Evolutionary conservation across 2,113 vertebrate genomes (phyloP).

Genomic region (Corythaeola cristata): DNA sequence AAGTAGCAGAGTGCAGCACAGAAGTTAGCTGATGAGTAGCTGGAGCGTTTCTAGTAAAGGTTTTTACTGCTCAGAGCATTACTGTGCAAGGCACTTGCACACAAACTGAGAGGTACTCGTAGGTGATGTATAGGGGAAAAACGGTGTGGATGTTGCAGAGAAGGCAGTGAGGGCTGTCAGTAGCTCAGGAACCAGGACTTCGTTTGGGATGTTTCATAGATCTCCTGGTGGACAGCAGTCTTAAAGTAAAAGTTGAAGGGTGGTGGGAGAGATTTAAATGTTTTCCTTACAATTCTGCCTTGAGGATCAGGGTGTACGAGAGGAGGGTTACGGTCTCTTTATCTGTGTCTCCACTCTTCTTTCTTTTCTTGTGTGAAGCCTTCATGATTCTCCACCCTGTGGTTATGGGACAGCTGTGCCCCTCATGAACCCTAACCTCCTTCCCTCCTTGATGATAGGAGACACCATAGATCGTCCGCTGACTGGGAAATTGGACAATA

Average conservation of each 20-base stretch:
- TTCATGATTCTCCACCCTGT: not conserved
- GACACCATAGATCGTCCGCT: not conserved
- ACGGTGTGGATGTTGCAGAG: not conserved
- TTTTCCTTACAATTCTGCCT: not conserved
- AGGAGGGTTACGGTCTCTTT: not conserved
- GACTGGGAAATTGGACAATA: constrained; percentile 27
- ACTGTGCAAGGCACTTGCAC: not conserved
- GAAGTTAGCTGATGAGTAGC: not conserved
- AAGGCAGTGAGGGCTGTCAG: not conserved
- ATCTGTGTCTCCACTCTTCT: not conserved
- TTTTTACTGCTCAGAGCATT: not conserved
- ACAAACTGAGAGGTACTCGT: not conserved
- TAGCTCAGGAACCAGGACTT: not conserved
- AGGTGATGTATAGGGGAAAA: not conserved
- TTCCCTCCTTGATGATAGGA: not conserved
- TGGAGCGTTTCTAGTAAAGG: not conserved
- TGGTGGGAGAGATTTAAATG: not conserved
- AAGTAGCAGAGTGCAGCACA: not conserved
- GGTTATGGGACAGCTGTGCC: not conserved
- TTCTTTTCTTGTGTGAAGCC: not conserved
- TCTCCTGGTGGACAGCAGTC: not conserved
- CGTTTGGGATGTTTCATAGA: not conserved
- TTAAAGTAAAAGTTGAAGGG: not conserved
- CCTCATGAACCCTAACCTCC: not conserved
- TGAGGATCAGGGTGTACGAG: not conserved